phyloP scores from a whole-genome alignment of 2,113 vertebrate genomes.

The Phrynosoma platyrhinos region DNA sequence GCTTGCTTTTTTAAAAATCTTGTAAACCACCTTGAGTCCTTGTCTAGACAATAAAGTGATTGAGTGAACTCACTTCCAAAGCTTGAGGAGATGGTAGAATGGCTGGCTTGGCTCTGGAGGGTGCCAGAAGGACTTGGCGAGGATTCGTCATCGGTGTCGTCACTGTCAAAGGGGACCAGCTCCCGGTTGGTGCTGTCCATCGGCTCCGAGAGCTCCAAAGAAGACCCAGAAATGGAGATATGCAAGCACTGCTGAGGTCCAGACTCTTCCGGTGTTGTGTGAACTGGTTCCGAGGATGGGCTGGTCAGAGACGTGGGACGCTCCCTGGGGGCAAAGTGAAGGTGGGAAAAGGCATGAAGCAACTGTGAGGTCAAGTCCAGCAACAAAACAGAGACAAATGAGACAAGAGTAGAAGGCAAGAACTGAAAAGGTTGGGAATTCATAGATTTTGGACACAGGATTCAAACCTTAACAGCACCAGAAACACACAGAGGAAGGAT shows the following conservation, averaged over 20 bases:
- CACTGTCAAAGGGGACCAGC: conserved; percentile 95
- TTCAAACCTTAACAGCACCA: not conserved
- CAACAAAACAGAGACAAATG: not conserved
- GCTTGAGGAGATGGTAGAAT: conserved; percentile 96
- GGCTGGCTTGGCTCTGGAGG: conserved; percentile 96
- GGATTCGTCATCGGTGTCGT: conserved; percentile 94
- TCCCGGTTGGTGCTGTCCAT: conserved; percentile 81
- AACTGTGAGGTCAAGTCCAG: not conserved
- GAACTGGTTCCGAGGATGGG: conserved; percentile 58
- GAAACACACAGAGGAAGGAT: too few species aligned
- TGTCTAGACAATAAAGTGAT: too few species aligned
- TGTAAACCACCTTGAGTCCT: too few species aligned
- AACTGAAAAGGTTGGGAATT: not conserved
- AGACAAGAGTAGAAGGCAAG: too few species aligned
- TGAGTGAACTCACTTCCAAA: conserved; percentile 88
- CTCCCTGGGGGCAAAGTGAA: conserved; percentile 74
- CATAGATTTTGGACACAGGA: not conserved
- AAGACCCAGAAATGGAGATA: conserved; percentile 93
- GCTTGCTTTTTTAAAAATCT: too few species aligned
- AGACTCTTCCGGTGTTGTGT: conserved; percentile 53
- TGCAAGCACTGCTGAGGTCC: conserved; percentile 88
- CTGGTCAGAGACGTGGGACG: conserved; percentile 70
- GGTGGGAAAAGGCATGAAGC: not conserved
- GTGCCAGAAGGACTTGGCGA: conserved; percentile 96
- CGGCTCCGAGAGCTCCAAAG: conserved; percentile 85